A percentile compares a stretch with the other conserved stretches of the same genome.
Evolutionary conservation across 1,140 invertebrate species (phyloP).

Genomic region (Drosophila baimaii): DNA sequence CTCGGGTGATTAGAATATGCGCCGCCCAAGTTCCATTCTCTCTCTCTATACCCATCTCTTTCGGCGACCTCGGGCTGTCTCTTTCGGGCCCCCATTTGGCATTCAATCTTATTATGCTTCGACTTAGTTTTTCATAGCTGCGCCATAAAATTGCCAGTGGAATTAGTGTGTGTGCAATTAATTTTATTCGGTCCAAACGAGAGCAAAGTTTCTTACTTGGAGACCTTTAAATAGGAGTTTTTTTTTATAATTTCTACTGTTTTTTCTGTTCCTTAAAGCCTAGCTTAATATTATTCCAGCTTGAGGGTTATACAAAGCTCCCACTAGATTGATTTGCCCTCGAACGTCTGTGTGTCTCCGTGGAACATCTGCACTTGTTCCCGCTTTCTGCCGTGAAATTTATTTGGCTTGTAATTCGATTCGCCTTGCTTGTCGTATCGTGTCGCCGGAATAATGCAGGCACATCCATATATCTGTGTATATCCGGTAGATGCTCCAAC

Average conservation of each 20-base stretch:
- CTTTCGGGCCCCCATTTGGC: slow-evolving; percentile 11
- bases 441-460: slow-evolving; percentile 59
- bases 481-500: slow-evolving; percentile 2
- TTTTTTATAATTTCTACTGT: neutral
- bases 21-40: slow-evolving; percentile 34
- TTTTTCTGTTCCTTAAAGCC: neutral
- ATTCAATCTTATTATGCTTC: slow-evolving; percentile 38
- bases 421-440: slow-evolving; percentile 65
- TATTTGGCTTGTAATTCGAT: slow-evolving; percentile 75
- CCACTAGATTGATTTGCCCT: slow-evolving; percentile 10
- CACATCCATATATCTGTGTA: slow-evolving; percentile 49
- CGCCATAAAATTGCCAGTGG: slow-evolving; percentile 31
- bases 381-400: slow-evolving; percentile 42
- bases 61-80: neutral
- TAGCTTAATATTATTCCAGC: neutral
- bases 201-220: neutral
- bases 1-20: slow-evolving; percentile 79
- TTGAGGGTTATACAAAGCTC: neutral
- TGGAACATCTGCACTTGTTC: slow-evolving; percentile 35
- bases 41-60: neutral
- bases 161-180: slow-evolving; percentile 37
- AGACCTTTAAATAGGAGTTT: neutral
- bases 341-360: neutral
- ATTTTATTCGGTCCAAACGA: slow-evolving; percentile 27
- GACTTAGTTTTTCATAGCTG: slow-evolving; percentile 50